Base-by-base conservation (phyloP, 2,888 invertebrate genomes). In the Andrena dorsata region DNA sequence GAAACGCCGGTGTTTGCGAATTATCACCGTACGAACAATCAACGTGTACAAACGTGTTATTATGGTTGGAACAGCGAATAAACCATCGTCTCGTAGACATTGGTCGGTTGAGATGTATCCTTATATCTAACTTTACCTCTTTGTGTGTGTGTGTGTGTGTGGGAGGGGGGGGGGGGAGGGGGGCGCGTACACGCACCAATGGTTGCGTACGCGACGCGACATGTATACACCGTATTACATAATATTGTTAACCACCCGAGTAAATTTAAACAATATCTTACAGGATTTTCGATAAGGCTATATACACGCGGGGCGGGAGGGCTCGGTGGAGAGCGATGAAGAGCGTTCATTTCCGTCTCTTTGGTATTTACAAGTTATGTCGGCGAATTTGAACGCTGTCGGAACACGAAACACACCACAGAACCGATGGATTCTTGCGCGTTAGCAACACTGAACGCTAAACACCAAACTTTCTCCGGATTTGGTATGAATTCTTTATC, bases 221-320 rank as follows among this genome's bases (percentile, higher is more conserved):
- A 32, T 41, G 71, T n/a, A 68, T 41, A 30, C 68, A 53, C 35
- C 28, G 56, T 51, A 10, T 72, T 69, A 63, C 32, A 66, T 49
- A 51, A 70, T 47, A 56, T 53, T 32, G 49, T 73, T 73, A 63
- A 51, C 80, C 53, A 49, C 61, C 49, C 72, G 35, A 73, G 56
- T 26, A 53, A 76, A 66, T 87, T 86, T 85, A 77, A 83, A 86
- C 83, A 85, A 86, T 87, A 87, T 87, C 81, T 87, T 87, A 88
- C 86, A 84, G 65, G 72, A 63, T 64, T 66, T 76, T 76, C 61
- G 58, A 58, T 70, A 53, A 58, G 66, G 56, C 76, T 86, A 87
- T 86, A 70, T 86, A 86, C 76, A 86, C 30, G 63, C 80, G 30
- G 30, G 6, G 2, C 26, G 60, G 58, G 49, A 51, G 4, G 56